Evolutionary conservation across 2,113 vertebrate genomes (phyloP), one percentile per base, ranked within the genome.

Genomic region (Herpetotheres cachinnans): DNA sequence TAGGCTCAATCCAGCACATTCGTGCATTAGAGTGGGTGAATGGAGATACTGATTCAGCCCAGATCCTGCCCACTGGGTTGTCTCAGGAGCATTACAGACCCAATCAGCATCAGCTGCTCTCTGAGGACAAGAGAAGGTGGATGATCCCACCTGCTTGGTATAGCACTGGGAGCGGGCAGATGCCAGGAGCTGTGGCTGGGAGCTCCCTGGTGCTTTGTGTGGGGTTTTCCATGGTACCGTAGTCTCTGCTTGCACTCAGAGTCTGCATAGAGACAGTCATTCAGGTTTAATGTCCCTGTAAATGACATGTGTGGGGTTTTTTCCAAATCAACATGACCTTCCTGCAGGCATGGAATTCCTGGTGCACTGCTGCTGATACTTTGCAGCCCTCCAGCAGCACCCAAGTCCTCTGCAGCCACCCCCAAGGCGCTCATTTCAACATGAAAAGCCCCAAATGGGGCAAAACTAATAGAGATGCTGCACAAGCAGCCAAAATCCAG

Each of bases 321-420:
- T 47, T 29, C 27, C 32, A 36, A 81, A 85, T 47, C 16, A 59
- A 2, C 0, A 0, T 0, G 0, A 56, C 30, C 21, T 76, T 55
- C 42, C 46, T 59, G 17, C 40, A 36, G 62, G 13, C 5, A 1
- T 16, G 44, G 20, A 79, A 17, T 19, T 87, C 29, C 10, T 2
- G 0, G 10, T 18, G 19, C 15, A 20, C 26, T 50, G 9, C 42
- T 72, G n/a, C 62, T 18, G 5, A 21, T 26, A 6, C 34, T 72
- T 65, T 0, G 2, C 40, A 61, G 49, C 24, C 44, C 16, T 63
- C 27, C 61, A 46, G 36, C 78, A 89, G 49, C 21, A 8, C 3
- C 21, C 34, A 36, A 27, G n/a, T 13, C 6, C 46, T 82, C 71
- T 25, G 42, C 27, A 47, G 6, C 21, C 14, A 5, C 6, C 19